A percentile compares a stretch with the other conserved stretches of the same genome.
Conservation (phyloP, 2,113 vertebrate species). For the Seriola dumerili region DNA sequence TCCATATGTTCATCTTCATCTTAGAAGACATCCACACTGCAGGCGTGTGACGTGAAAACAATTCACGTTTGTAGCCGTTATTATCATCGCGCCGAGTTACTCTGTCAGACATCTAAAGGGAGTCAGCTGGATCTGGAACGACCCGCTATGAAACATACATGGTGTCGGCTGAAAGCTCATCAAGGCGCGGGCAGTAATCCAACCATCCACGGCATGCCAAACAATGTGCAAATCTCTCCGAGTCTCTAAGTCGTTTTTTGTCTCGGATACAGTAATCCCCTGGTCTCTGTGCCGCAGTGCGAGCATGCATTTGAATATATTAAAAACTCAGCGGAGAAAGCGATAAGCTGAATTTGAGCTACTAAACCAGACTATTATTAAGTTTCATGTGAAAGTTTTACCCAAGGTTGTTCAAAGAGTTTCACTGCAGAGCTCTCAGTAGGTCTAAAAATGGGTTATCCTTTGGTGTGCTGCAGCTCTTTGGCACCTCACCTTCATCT, state of each 20-base stretch:
- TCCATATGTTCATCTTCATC: not conserved
- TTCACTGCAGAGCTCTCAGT: slow-evolving; percentile 22
- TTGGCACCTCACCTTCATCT: slow-evolving; percentile 41
- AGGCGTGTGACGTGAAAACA: slow-evolving; percentile 13
- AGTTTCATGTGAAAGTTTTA: slow-evolving; percentile 61
- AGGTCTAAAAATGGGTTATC: slow-evolving; percentile 38
- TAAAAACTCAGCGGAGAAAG: slow-evolving; percentile 49
- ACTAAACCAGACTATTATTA: slow-evolving; percentile 52
- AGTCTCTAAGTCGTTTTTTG: slow-evolving; percentile 64
- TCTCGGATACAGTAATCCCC: slow-evolving; percentile 71
- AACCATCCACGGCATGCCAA: slow-evolving; percentile 44
- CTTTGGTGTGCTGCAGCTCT: slow-evolving; percentile 8
- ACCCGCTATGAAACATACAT: slow-evolving; percentile 42
- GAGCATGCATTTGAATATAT: slow-evolving; percentile 75
- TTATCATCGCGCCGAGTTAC: slow-evolving; percentile 7
- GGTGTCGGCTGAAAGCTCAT: slow-evolving; percentile 53
- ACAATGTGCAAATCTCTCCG: slow-evolving; percentile 64
- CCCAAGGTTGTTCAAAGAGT: slow-evolving; percentile 66
- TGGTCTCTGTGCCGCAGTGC: slow-evolving; percentile 62
- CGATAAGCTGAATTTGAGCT: slow-evolving; percentile 63
- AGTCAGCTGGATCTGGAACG: slow-evolving; percentile 8
- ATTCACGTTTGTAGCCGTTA: not conserved
- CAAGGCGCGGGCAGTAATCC: slow-evolving; percentile 62
- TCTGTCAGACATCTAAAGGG: slow-evolving; percentile 11
- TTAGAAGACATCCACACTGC: not conserved